Conservation (phyloP, 2,113 vertebrate genomes). For the Pavo muticus region DNA sequence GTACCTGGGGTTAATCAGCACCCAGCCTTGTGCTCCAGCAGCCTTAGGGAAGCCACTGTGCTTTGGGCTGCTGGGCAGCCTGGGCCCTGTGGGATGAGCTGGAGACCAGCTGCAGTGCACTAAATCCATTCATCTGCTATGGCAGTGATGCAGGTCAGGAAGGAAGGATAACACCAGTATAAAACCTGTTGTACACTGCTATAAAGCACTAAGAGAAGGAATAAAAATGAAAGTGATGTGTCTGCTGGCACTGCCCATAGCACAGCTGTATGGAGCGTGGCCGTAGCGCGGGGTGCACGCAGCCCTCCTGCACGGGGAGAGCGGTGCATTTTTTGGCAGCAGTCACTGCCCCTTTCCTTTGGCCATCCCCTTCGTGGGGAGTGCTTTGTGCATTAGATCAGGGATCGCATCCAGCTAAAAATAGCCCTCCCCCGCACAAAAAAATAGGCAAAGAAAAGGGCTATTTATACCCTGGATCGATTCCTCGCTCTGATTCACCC, state of each 20-base stretch:
- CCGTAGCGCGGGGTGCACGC: background rate
- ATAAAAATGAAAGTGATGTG: rapidly evolving
- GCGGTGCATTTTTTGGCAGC: background rate
- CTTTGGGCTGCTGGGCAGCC: background rate
- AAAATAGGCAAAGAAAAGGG: background rate
- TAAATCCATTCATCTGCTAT: background rate
- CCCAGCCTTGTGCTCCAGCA: background rate
- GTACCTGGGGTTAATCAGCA: background rate
- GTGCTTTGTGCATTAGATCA: slow-evolving; percentile 1
- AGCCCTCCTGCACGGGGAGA: background rate
- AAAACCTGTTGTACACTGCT: background rate
- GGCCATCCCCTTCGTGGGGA: slow-evolving; percentile 29
- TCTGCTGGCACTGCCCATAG: background rate
- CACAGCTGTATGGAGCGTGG: background rate
- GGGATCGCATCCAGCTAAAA: slow-evolving; percentile 40
- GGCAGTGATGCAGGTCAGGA: background rate
- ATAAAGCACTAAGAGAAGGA: background rate
- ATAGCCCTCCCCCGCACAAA: slow-evolving; percentile 1
- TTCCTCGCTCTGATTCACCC: background rate
- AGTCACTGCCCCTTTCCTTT: background rate
- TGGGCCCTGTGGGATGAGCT: background rate
- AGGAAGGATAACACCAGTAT: background rate
- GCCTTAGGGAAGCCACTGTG: background rate
- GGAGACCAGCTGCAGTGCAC: background rate
- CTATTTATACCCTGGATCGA: slow-evolving; percentile 25